Evolutionary conservation across 2,113 vertebrate genomes (phyloP), one percentile per base, ranked within the genome.

Genomic region (Ptychochromis oligacanthus): DNA sequence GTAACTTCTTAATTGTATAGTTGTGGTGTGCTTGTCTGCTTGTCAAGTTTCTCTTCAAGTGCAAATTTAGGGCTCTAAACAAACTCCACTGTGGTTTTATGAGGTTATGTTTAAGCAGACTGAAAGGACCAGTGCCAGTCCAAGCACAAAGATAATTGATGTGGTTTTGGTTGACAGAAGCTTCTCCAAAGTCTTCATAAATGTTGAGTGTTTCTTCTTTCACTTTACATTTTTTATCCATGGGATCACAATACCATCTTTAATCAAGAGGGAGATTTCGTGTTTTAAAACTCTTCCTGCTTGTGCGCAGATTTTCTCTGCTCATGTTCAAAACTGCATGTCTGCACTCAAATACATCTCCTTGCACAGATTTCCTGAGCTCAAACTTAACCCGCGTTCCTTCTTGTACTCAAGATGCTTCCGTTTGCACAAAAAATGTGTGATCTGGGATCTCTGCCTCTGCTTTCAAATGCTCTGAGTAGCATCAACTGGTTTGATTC

Each of bases 111-210:
- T 80, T 26, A 80, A 54, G 20, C 13, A 76, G 9, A 57, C 58
- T 49, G 12, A 60, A 36, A 67, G 34, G 15, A 26, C 11, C 3
- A 9, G 52, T 80, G 54, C 1, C 79, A 85, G 74, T 12, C 43
- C 52, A 76, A 79, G 38, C 84, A 52, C 64, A 89, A 74, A 83
- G 57, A 76, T 78, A 22, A 28, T 75, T 77, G 9, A 13, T 75
- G 20, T 79, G 65, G 82, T 31, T 81, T 59, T 65, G 65, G 72
- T 76, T 81, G 77, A 46, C 38, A 28, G 36, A 24, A 60, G 43
- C 13, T 28, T 70, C 3, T 52, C 49, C 6, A 52, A 7, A 52
- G 18, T 52, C 52, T 54, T 54, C 6, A 49, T 49, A 49, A 7
- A 54, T 9, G 17, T 10, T 54, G 52, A 20, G 18, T 70, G 17